These are phyloP conservation scores for Amphipoea lucens DNA, from an alignment of 2,888 invertebrate species.

Conservation along the genomic window DNA sequence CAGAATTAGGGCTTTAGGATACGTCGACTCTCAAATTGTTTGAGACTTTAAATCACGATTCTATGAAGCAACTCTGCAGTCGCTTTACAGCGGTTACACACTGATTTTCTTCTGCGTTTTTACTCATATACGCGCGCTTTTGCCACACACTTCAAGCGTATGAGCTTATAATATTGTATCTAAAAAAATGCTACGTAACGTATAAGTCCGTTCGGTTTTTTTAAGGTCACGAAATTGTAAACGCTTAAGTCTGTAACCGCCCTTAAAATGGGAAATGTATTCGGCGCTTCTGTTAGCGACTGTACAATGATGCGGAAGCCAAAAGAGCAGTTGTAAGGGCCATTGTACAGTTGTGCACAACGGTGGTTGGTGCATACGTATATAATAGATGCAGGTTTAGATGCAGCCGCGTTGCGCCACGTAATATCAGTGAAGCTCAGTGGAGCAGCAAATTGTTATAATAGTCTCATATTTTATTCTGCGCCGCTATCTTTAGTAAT, in stretches of 20 bases:
- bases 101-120: background rate
- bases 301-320: slow-evolving; percentile 45
- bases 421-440: slow-evolving; percentile 42
- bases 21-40: slow-evolving; percentile 58
- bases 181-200: background rate
- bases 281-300: slow-evolving; percentile 39
- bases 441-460: slow-evolving; percentile 44
- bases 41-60: slow-evolving; percentile 28
- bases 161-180: no score
- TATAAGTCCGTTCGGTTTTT: background rate
- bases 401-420: background rate
- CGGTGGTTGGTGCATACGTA: slow-evolving; percentile 19
- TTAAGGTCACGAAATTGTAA: background rate
- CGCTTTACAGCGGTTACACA: background rate
- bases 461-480: slow-evolving; percentile 36
- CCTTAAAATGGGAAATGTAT: slow-evolving; percentile 31
- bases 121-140: background rate
- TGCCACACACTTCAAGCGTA: background rate
- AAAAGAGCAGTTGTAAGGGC: slow-evolving; percentile 30
- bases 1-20: slow-evolving; percentile 88
- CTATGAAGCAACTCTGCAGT: slow-evolving; percentile 31
- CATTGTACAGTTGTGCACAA: slow-evolving; percentile 48
- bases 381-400: slow-evolving; percentile 14
- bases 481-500: slow-evolving; percentile 16
- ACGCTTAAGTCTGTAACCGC: background rate